These are phyloP conservation scores for Trissonchulus latispiculum DNA, from an alignment of 2,888 invertebrate species.

Conservation along the genomic window DNA sequence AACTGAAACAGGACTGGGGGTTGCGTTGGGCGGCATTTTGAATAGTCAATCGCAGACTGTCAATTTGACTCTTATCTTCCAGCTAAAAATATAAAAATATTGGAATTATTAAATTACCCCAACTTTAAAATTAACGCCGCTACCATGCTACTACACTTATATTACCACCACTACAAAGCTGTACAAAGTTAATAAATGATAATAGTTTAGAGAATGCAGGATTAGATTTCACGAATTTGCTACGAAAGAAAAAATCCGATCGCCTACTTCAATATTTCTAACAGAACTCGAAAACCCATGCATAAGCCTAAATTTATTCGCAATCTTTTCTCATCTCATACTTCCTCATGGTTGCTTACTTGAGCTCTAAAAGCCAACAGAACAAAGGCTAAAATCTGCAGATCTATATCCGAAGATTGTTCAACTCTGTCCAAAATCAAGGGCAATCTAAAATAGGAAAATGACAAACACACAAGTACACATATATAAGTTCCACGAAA, in stretches of 20 bases:
- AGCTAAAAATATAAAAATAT: conserved; percentile 15
- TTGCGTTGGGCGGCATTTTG: conserved; percentile 4
- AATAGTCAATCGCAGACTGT: conserved; percentile 6
- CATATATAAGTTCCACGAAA: background rate
- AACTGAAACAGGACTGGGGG: too few relatives aligned
- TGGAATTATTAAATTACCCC: too few relatives aligned
- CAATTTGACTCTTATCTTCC: conserved; percentile 6
- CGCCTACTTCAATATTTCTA: too few relatives aligned
- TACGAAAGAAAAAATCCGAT: too few relatives aligned
- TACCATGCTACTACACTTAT: background rate
- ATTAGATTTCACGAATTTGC: too few relatives aligned
- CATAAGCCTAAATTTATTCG: too few relatives aligned
- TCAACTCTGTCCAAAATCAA: conserved; percentile 5
- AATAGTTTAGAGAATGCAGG: too few relatives aligned
- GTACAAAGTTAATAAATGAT: too few relatives aligned
- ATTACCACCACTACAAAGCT: background rate
- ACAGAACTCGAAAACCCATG: too few relatives aligned
- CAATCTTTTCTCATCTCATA: too few relatives aligned
- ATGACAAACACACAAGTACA: background rate
- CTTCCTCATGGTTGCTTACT: too few relatives aligned
- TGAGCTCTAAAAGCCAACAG: background rate
- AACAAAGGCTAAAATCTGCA: conserved; percentile 4
- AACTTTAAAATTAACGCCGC: background rate
- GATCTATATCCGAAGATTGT: background rate
- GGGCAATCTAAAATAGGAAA: conserved; percentile 5